Evolutionary conservation across 2,888 invertebrate species (phyloP), one percentile per base, ranked within the genome.

Genomic region (Dicyrtomina minuta): DNA sequence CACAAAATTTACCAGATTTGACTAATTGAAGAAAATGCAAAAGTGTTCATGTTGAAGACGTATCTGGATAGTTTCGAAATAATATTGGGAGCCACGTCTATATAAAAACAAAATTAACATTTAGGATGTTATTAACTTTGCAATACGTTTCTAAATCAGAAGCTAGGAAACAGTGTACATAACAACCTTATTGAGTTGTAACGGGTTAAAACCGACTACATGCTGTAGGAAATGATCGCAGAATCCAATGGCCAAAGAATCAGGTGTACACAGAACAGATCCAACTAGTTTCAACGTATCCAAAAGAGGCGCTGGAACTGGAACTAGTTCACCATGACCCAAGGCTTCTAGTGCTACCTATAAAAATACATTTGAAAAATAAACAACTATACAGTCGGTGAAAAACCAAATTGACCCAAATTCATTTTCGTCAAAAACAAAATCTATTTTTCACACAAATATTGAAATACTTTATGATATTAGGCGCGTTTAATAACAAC

Each of bases 41-140:
- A 5, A 92, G 78, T 0, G 90, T 88, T 81, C 87, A 89, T 0
- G 88, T 86, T 0, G 92, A 91, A 0, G 89, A 87, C 0, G 91
- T 91, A 0, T 90, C 89, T 0, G 92, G 91, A 1, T 85, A 84
- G 74, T 91, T 90, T 10, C 84, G 84, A 46, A 90, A 80, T 72
- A 92, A 87, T 0, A 88, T 64, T 41, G 73, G 90, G 62, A 92
- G 78, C 72, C 90, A 81, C 39, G 86, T 84, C 84, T 86, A 26
- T 27, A n/a, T 2, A 27, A 24, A 22, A 4, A 46, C 46, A 46
- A 46, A 8, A n/a, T n/a, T n/a, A n/a, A n/a, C n/a, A n/a, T n/a
- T n/a, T n/a, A n/a, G n/a, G n/a, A n/a, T n/a, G n/a, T n/a, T n/a
- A n/a, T n/a, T n/a, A n/a, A n/a, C n/a, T n/a, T n/a, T n/a, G n/a